Evolutionary conservation across 64 coral and sea anemone genomes (phyloP).

Genomic region (Stichodactyla mertensii): DNA sequence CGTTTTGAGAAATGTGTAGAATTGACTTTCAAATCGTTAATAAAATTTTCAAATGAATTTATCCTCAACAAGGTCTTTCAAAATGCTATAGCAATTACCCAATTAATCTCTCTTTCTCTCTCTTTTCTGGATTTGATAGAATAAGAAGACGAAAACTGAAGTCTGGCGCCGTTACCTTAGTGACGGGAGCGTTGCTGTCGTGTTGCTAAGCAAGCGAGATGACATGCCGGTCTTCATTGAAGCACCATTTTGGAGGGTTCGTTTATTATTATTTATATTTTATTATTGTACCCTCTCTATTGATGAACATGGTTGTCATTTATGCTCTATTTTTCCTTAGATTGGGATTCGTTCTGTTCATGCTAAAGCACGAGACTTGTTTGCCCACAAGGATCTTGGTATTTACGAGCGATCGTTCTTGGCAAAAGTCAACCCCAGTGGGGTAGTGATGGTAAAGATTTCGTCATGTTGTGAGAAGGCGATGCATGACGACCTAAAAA

Average conservation of each 20-base stretch:
- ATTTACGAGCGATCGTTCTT: slow-evolving; percentile 33
- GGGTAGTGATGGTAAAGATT: slow-evolving; percentile 69
- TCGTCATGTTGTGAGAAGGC: slow-evolving; percentile 29
- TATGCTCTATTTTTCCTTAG: slow-evolving; percentile 9
- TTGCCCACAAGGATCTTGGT: slow-evolving; percentile 47
- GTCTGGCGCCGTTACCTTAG: slow-evolving; percentile 62
- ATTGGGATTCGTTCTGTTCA: slow-evolving; percentile 53
- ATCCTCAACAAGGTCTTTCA: too few relatives aligned
- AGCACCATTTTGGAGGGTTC: slow-evolving; percentile 64
- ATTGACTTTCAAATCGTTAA: too few relatives aligned
- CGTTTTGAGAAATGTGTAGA: too few relatives aligned
- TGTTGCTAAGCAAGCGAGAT: slow-evolving; percentile 52
- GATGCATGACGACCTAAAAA: neutral
- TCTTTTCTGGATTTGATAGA: slow-evolving; percentile 12
- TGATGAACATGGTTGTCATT: neutral
- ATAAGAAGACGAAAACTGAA: slow-evolving; percentile 24
- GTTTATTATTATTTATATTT: slow-evolving; percentile 1
- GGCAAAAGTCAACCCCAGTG: slow-evolving; percentile 80
- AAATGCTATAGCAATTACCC: too few relatives aligned
- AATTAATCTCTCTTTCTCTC: neutral
- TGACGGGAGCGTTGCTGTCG: slow-evolving; percentile 52
- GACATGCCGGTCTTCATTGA: slow-evolving; percentile 54
- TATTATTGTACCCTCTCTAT: neutral
- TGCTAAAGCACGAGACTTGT: slow-evolving; percentile 58
- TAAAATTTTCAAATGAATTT: neutral